Base-by-base conservation (phyloP, 1,140 invertebrate species). In the Bactericera cockerelli region DNA sequence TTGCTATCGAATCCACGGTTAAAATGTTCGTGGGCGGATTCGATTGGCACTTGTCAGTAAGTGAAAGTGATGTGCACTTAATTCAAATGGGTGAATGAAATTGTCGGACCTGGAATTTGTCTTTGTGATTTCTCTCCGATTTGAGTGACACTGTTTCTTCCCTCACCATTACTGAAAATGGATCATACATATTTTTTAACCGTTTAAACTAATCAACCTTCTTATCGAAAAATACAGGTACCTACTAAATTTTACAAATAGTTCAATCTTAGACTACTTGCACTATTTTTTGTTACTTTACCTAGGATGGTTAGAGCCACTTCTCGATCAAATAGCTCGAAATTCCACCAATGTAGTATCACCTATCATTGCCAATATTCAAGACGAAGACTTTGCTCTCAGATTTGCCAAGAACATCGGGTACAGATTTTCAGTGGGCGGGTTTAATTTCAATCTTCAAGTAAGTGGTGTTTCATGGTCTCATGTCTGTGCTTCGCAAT, bases 381-480 rank as follows among this genome's bases (percentile, higher is more conserved):
- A 90, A 67, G 91, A 94, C 70, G 87, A 91, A 67, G 91, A 94
- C 70, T 85, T 84, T 33, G 90, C 89, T 1, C 74, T 95, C 55
- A 88, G 92, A 21, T 74, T 68, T 36, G 82, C 91, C 74, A 86
- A 88, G 76, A 76, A 81, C 60, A 86, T 89, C 77, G n/a, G n/a
- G n/a, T n/a, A n/a, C 77, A 76, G 87, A 67, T 83, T 93, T 72
- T 84, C 89, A 31, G 90, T 96, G n/a, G 93, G 92, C 42, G 92
- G 93, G 56, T 98, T 98, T 72, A 93, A 98, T 76, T 98, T 94
- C 94, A 96, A 88, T 74, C 77, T 89, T 26, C 86, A 89, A 72
- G 76, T 78, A 70, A 67, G 62, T 56, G 6, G n/a, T n/a, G n/a
- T n/a, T n/a, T n/a, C n/a, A n/a, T n/a, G n/a, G n/a, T n/a, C n/a